Base-by-base conservation (phyloP, 1,140 invertebrate species). In the Acromyrmex echinatior region DNA sequence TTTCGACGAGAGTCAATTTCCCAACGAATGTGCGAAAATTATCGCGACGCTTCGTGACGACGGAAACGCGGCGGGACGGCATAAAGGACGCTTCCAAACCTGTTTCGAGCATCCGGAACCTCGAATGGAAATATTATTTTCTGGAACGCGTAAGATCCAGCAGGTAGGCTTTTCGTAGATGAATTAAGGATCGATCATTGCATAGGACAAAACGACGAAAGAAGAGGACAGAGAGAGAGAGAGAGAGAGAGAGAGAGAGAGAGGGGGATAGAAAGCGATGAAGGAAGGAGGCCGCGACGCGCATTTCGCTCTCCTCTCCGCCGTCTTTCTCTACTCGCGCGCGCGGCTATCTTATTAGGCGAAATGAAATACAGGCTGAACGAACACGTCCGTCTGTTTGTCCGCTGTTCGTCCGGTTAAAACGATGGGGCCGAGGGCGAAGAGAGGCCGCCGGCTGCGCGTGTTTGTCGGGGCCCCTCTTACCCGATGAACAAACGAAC, bases 331-430 rank as follows among this genome's bases (percentile, higher is more conserved):
- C n/a, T 12, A 25, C 66, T 74, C 80, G 51, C 77, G 60, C 77
- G 35, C 77, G 35, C 39, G 53, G 21, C 51, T 77, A 56, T 82
- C 80, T 91, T 90, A 90, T 91, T 92, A 91, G 80, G 60, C 70
- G 63, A 89, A 92, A 88, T 89, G 49, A 81, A 90, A 88, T 91
- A 89, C 78, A 66, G 87, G 73, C 88, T 80, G 90, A 92, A 90
- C 65, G 85, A 87, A 86, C 80, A 91, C 85, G 88, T 92, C 86
- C 85, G 87, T 89, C 90, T 93, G 92, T 94, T 93, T 93, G 88
- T 92, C 87, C 85, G 87, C 66, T 70, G 68, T 76, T 63, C 74
- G 74, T 88, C 81, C 87, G 68, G 68, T 88, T 88, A 88, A 87
- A 60, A 84, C 51, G 87, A 90, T 60, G 79, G 79, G 74, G 85